phyloP scores from a whole-genome alignment of 35 echinoderm and acorn worm species.

The Apostichopus parvimensis region DNA sequence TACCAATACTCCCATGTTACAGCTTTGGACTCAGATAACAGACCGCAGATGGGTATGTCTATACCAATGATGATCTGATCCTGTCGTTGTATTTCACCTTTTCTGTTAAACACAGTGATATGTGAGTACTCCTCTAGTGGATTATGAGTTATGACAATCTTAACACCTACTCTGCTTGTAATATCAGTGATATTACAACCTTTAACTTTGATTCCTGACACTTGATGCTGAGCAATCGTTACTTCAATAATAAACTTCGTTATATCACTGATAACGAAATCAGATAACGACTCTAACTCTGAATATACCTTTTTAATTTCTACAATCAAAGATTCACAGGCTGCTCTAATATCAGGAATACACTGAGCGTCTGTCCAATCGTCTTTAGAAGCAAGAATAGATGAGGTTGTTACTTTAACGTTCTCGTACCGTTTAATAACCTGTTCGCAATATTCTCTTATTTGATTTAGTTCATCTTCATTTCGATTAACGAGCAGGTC shows the following conservation, averaged over 20 bases:
- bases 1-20: not conserved
- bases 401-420: too few species aligned
- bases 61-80: not conserved
- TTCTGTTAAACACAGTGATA: too few species aligned
- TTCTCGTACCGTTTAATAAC: too few species aligned
- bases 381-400: not conserved
- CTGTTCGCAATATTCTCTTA: too few species aligned
- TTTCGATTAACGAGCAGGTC: too few species aligned
- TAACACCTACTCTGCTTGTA: not conserved
- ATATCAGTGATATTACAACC: not conserved
- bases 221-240: not conserved
- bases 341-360: not conserved
- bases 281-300: not conserved
- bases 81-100: too few species aligned
- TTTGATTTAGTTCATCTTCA: too few species aligned
- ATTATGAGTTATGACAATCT: not conserved
- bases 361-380: constrained; percentile 1
- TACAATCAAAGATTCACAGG: not conserved
- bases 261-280: not conserved
- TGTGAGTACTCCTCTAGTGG: too few species aligned
- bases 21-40: not conserved
- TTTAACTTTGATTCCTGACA: not conserved
- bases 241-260: not conserved
- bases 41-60: not conserved
- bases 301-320: not conserved